A percentile compares a stretch with the other conserved stretches of the same genome.
Evolutionary conservation across 2,888 invertebrate genomes (phyloP).

Genomic region (Tiliacea citrago): DNA sequence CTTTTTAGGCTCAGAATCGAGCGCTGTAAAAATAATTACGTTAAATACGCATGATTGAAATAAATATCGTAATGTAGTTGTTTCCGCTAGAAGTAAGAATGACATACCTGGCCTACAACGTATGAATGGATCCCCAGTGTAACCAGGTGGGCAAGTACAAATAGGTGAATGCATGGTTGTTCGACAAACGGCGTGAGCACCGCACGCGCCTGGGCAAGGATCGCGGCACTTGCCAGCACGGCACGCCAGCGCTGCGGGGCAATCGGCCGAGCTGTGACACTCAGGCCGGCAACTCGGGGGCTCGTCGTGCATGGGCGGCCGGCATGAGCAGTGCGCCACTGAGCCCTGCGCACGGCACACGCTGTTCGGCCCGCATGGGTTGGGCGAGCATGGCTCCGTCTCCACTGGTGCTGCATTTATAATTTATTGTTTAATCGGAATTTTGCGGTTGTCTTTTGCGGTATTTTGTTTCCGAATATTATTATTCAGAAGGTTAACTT

Average conservation of each 20-base stretch:
- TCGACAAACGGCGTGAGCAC: constrained; percentile 93
- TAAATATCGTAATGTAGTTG: neutral
- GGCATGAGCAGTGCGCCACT: constrained; percentile 93
- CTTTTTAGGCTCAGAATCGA: constrained; percentile 77
- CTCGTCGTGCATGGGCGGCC: constrained; percentile 92
- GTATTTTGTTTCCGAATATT: neutral
- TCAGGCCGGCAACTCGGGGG: constrained; percentile 95
- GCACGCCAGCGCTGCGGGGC: constrained; percentile 92
- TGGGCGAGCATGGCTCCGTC: constrained; percentile 92
- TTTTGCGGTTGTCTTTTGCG: neutral
- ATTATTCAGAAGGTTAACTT: neutral
- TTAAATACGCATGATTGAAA: constrained; percentile 15
- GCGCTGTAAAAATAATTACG: constrained; percentile 68
- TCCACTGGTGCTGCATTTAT: constrained; percentile 74
- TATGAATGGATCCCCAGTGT: constrained; percentile 94
- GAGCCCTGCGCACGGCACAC: constrained; percentile 92
- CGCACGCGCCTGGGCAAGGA: constrained; percentile 95
- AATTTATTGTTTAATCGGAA: constrained; percentile 37
- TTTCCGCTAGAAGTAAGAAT: neutral
- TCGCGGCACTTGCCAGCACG: constrained; percentile 92
- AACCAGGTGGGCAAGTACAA: constrained; percentile 93
- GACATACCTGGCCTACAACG: constrained; percentile 91
- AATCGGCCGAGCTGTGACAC: constrained; percentile 93
- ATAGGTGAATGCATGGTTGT: constrained; percentile 94
- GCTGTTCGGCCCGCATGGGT: constrained; percentile 94